These are phyloP conservation scores for Drosophila sulfurigaster DNA, from an alignment of 1,140 invertebrate species.

Conservation along the genomic window DNA sequence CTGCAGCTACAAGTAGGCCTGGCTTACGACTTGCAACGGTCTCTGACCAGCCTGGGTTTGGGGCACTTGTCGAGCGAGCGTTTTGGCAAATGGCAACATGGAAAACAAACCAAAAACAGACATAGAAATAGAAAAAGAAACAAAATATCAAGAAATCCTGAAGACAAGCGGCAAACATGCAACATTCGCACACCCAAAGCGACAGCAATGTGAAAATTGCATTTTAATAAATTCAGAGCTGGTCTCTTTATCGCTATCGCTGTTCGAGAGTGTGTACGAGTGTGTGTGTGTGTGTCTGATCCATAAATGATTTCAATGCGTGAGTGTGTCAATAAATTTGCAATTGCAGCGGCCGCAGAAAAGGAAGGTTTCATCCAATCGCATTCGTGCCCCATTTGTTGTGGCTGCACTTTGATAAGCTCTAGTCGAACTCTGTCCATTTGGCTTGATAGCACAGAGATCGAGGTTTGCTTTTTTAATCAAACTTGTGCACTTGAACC, in stretches of 20 bases:
- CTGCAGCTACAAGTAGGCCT: conserved; percentile 42
- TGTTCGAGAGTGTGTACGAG: conserved; percentile 20
- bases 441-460: conserved; percentile 27
- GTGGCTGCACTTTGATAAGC: conserved; percentile 38
- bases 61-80: conserved; percentile 67
- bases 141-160: conserved; percentile 32
- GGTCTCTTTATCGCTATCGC: conserved; percentile 74
- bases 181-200: conserved; percentile 52
- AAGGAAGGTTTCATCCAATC: conserved; percentile 14
- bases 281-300: conserved; percentile 16
- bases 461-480: conserved; percentile 52
- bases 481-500: conserved; percentile 76
- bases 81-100: conserved; percentile 64
- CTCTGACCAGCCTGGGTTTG: conserved; percentile 26
- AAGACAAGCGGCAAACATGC: conserved; percentile 58
- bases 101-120: conserved; percentile 53
- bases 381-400: conserved; percentile 53
- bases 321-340: conserved; percentile 77
- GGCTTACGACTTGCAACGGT: conserved; percentile 29
- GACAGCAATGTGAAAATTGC: conserved; percentile 75
- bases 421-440: conserved; percentile 7
- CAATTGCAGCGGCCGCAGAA: conserved; percentile 37
- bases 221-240: conserved; percentile 80
- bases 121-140: conserved; percentile 25
- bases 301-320: conserved; percentile 71